A percentile compares a stretch with the other conserved stretches of the same genome.
phyloP scores from a whole-genome alignment of 2,888 invertebrate species.

The Pecten maximus region DNA sequence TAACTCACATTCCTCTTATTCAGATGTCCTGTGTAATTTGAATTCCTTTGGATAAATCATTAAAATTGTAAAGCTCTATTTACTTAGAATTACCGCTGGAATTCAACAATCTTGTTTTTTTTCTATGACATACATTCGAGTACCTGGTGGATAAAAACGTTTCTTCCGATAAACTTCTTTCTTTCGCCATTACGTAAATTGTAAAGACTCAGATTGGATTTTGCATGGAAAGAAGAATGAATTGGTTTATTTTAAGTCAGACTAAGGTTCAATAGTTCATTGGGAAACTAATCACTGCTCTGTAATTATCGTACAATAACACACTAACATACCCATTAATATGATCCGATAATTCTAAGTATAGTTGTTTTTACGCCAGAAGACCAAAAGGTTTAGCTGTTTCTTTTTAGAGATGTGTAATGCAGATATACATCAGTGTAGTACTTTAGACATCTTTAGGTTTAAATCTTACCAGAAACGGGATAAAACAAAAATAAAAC shows the following conservation, averaged over 20 bases:
- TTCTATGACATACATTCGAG: slow-evolving; percentile 4
- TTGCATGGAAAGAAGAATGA: not conserved
- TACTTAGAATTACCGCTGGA: slow-evolving; percentile 7
- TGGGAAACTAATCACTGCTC: not conserved
- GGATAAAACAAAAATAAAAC: too few relatives aligned
- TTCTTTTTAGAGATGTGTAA: too few relatives aligned
- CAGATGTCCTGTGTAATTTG: not conserved
- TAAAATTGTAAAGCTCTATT: not conserved
- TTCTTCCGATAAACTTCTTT: not conserved
- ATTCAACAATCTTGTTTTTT: not conserved
- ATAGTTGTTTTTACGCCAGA: not conserved
- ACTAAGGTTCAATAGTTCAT: not conserved
- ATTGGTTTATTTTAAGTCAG: not conserved
- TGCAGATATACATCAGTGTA: too few relatives aligned
- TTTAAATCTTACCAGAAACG: too few relatives aligned
- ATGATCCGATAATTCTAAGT: not conserved
- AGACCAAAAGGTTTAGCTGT: not conserved
- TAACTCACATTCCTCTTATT: not conserved
- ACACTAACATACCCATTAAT: not conserved
- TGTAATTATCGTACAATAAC: not conserved
- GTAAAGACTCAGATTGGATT: not conserved
- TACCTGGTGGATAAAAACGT: not conserved
- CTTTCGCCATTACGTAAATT: not conserved
- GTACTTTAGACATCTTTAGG: too few relatives aligned
- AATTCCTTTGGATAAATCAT: not conserved